Evolutionary conservation across 1,140 invertebrate species (phyloP), one percentile per base, ranked within the genome.

Genomic region (Drosophila pectinifera): DNA sequence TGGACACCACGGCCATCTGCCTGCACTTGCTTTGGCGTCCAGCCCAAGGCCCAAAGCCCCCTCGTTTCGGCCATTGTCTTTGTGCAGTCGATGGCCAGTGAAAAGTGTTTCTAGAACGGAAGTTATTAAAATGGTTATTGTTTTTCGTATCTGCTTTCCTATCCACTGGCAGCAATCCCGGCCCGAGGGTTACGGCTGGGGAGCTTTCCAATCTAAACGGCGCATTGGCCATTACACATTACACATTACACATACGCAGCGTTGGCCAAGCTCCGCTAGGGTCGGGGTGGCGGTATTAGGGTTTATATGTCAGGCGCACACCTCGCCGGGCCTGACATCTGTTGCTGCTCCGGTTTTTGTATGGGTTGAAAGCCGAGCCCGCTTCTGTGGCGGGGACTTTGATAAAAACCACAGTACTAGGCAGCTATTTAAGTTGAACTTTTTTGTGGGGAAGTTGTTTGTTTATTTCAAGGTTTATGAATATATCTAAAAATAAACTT

Each of bases 91-190:
- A 72, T 72, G 31, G 68, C 26, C 59, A 22, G 55, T 84, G 46
- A 79, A 78, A 73, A 89, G 85, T 89, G 85, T 89, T 89, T 80
- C 58, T 90, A 72, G 84, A 89, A 85, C 84, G 84, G 84, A 89
- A 90, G 84, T 84, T 90, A 89, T 90, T 90, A 85, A 84, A 89
- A 90, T 83, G 77, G 77, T 84, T 88, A 61, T 80, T 68, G 73
- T 54, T 76, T 56, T 68, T 77, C 43, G 53, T 20, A 49, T 59
- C 53, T 54, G 14, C n/a, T 61, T 54, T 42, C 56, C 20, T n/a
- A 22, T 28, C 56, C 22, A 45, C 14, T 16, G 43, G 10, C 26
- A 16, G 4, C 28, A 11, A 16, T 58, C 18, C 34, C 13, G 11
- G 20, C 18, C 46, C 61, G 43, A 41, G 22, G 61, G 72, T 77